Conservation (phyloP, 1,140 invertebrate species). For the Halotydeus destructor region DNA sequence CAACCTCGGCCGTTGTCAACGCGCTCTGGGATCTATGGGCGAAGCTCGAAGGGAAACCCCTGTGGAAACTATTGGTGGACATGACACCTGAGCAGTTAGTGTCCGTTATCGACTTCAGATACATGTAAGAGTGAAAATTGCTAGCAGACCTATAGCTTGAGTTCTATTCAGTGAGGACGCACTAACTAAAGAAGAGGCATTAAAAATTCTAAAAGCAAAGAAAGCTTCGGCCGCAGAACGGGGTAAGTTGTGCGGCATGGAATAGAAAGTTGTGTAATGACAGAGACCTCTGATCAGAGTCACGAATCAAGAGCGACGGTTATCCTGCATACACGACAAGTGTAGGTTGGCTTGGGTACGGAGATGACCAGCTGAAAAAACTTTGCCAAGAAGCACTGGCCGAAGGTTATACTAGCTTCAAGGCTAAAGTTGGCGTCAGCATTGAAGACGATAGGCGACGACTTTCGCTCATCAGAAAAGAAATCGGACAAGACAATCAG, state of each 20-base stretch:
- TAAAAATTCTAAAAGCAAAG: constrained; percentile 39
- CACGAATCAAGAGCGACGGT: constrained; percentile 33
- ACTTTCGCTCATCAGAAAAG: constrained; percentile 42
- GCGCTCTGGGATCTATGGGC: constrained; percentile 81
- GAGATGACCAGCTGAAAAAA: constrained; percentile 37
- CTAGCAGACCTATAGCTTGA: no score
- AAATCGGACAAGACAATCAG: constrained; percentile 46
- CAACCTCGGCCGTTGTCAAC: constrained; percentile 65
- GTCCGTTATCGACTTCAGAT: constrained; percentile 65
- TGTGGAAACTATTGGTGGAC: constrained; percentile 64
- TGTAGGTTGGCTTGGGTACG: constrained; percentile 52
- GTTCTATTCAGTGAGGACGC: constrained; percentile 42
- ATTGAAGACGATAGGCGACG: constrained; percentile 52
- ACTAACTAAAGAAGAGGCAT: constrained; percentile 55
- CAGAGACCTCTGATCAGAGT: constrained; percentile 26
- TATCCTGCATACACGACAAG: constrained; percentile 49
- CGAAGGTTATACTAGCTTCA: constrained; percentile 54
- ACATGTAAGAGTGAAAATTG: constrained; percentile 34
- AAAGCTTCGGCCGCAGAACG: constrained; percentile 32
- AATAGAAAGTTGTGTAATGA: constrained; percentile 31
- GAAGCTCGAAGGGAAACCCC: constrained; percentile 52
- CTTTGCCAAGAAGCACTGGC: constrained; percentile 47
- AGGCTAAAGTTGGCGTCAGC: constrained; percentile 67
- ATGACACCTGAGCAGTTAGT: constrained; percentile 58
- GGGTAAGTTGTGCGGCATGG: constrained; percentile 15